phyloP scores from a whole-genome alignment of 2,888 invertebrate species.

The Dysmachus trigonus region DNA sequence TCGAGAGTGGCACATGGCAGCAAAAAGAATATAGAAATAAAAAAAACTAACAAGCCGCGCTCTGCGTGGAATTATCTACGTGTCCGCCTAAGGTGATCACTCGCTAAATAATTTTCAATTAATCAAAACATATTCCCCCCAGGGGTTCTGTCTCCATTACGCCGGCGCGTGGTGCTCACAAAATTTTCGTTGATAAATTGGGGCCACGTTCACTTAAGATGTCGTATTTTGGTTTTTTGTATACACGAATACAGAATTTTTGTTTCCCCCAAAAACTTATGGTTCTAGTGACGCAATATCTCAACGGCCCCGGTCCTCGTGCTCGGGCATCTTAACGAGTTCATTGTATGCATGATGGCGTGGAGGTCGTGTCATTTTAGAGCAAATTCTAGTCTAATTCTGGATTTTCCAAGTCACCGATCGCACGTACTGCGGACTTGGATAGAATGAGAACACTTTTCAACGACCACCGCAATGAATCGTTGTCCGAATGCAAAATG shows the following conservation, averaged over 20 bases:
- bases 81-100: conserved; percentile 11
- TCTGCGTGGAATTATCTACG: background rate
- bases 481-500: background rate
- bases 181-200: background rate
- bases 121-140: background rate
- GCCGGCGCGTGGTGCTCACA: background rate
- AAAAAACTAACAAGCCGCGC: background rate
- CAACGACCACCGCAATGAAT: background rate
- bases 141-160: background rate
- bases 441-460: background rate
- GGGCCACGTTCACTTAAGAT: background rate
- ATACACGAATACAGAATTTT: background rate
- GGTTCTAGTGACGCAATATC: background rate
- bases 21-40: background rate
- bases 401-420: background rate
- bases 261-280: background rate
- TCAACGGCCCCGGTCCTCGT: background rate
- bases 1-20: background rate
- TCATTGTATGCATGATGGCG: background rate
- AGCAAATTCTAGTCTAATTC: background rate
- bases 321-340: background rate
- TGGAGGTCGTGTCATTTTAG: background rate
- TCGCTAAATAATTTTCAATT: conserved; percentile 13
- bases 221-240: background rate
- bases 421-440: background rate